A percentile compares a stretch with the other conserved stretches of the same genome.
Conservation (phyloP, 2,113 vertebrate genomes). For the Empidonax traillii region DNA sequence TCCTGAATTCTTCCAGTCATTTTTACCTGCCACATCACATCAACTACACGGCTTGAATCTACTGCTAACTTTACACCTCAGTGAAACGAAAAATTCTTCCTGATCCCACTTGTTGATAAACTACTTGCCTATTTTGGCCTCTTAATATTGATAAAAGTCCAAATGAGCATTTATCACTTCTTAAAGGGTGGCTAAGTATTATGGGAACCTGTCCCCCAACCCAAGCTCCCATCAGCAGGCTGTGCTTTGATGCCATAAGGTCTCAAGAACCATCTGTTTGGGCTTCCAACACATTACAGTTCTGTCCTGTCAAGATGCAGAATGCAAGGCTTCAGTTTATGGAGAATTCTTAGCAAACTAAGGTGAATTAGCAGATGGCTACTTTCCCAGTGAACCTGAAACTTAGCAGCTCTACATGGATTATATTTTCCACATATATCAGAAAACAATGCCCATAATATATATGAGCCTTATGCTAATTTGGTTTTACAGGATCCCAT, state of each 20-base stretch:
- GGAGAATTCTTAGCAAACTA: not conserved
- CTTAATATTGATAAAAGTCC: not conserved
- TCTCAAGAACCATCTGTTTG: not conserved
- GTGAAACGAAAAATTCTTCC: not conserved
- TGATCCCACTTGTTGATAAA: not conserved
- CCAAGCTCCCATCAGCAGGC: not conserved
- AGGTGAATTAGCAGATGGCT: not conserved
- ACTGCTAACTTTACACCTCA: not conserved
- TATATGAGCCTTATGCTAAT: not conserved
- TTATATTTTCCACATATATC: not conserved
- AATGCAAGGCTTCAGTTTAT: not conserved
- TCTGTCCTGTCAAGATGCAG: not conserved
- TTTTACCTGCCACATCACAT: not conserved
- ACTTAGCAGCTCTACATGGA: not conserved
- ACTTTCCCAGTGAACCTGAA: not conserved
- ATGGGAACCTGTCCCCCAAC: not conserved
- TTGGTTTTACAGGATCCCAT: not conserved
- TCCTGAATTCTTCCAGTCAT: not conserved
- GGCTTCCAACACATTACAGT: not conserved
- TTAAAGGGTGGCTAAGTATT: not conserved
- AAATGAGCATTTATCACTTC: not conserved
- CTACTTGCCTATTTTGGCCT: not conserved
- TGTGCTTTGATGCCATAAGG: not conserved
- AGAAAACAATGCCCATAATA: not conserved
- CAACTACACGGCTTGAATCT: not conserved